Conservation (phyloP, 2,888 invertebrate genomes). For the Apotomis betuletana region DNA sequence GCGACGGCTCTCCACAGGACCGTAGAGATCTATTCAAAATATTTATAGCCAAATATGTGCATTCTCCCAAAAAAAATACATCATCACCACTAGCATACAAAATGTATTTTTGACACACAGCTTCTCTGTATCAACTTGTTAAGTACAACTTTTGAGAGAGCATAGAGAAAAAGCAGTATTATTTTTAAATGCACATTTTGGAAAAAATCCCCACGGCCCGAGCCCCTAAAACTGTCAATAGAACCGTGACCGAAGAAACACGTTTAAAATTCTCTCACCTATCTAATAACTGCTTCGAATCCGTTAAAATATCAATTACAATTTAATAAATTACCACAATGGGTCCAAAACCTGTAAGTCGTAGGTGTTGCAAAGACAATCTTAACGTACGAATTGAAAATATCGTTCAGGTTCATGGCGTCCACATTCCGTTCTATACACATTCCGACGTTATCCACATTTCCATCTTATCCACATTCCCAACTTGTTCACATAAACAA, state of each 20-base stretch:
- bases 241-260: conserved; percentile 20
- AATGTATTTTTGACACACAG: too few relatives aligned
- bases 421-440: too few relatives aligned
- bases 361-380: conserved; percentile 27
- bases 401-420: too few relatives aligned
- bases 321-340: conserved; percentile 38
- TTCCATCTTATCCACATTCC: too few relatives aligned
- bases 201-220: conserved; percentile 1
- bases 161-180: neutral
- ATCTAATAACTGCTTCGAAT: conserved; percentile 35
- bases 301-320: conserved; percentile 35
- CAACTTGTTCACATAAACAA: too few relatives aligned
- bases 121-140: neutral
- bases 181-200: neutral
- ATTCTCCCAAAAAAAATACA: neutral
- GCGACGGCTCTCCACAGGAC: conserved; percentile 44
- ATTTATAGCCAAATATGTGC: neutral
- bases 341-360: conserved; percentile 40
- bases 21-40: neutral
- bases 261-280: conserved; percentile 19
- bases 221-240: conserved; percentile 39
- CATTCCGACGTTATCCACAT: too few relatives aligned
- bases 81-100: too few relatives aligned
- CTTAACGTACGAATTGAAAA: conserved; percentile 37
- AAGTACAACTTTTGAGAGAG: neutral